phyloP scores from a whole-genome alignment of 2,888 invertebrate species.

The Melolontha melolontha region DNA sequence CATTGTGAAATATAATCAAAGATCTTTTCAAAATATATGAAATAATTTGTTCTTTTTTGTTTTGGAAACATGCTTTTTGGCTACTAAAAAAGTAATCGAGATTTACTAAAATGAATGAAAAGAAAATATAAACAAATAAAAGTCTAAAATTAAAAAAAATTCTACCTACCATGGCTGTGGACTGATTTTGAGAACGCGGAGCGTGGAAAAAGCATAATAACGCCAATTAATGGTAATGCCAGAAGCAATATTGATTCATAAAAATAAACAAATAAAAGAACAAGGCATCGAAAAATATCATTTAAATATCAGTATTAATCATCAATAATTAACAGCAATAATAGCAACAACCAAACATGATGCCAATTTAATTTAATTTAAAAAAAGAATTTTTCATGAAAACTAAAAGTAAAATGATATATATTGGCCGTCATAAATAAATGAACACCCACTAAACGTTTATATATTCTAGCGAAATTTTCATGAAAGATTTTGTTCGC shows the following conservation, averaged over 20 bases:
- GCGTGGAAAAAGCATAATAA: constrained; percentile 64
- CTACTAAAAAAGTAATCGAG: background rate
- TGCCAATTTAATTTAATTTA: too few species aligned
- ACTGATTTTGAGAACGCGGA: constrained; percentile 58
- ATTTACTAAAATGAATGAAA: too few species aligned
- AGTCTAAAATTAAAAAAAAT: constrained; percentile 11
- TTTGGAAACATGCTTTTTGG: background rate
- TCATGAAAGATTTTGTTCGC: too few species aligned
- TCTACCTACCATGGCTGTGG: constrained; percentile 67
- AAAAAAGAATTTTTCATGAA: too few species aligned
- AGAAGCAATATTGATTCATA: constrained; percentile 44
- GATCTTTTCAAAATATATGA: constrained; percentile 6
- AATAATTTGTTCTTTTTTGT: background rate
- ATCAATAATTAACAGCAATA: background rate
- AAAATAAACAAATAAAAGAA: constrained; percentile 14
- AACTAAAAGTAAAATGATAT: too few species aligned
- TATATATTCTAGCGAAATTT: too few species aligned
- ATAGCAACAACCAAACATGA: background rate
- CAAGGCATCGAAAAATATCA: background rate
- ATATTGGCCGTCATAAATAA: background rate
- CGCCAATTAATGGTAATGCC: constrained; percentile 60
- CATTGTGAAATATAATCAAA: too few species aligned
- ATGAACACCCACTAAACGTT: too few species aligned
- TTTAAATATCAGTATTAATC: background rate
- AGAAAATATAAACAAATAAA: background rate